These are phyloP conservation scores for Brachionichthys hirsutus DNA, from an alignment of 2,113 vertebrate species.

Conservation along the genomic window DNA sequence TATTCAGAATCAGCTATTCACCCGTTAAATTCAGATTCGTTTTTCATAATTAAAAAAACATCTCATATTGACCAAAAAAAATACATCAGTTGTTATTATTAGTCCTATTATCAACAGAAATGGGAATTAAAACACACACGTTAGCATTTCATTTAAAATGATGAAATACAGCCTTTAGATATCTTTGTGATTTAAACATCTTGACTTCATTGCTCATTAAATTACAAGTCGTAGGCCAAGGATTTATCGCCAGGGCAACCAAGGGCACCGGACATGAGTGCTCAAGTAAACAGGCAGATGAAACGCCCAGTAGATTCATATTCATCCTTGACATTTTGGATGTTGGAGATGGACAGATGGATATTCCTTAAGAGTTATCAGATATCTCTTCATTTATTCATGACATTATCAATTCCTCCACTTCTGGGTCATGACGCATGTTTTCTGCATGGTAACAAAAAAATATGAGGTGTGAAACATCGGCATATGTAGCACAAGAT, in stretches of 20 bases:
- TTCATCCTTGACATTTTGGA: constrained; percentile 68
- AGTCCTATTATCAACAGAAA: no score
- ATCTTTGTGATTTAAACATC: constrained; percentile 19
- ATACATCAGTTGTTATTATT: no score
- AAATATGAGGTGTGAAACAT: no score
- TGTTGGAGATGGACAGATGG: constrained; percentile 31
- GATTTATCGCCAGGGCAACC: constrained; percentile 69
- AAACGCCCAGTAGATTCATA: constrained; percentile 48
- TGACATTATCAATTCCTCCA: background rate
- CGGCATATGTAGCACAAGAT: no score
- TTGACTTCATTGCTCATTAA: constrained; percentile 25
- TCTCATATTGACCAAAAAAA: background rate
- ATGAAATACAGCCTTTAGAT: background rate
- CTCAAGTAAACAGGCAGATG: constrained; percentile 45
- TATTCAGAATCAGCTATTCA: no score
- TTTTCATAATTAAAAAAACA: background rate
- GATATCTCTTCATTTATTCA: constrained; percentile 36
- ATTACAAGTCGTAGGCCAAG: constrained; percentile 39
- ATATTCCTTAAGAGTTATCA: constrained; percentile 28
- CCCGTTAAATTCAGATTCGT: background rate
- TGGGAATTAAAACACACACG: no score
- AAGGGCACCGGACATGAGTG: constrained; percentile 55
- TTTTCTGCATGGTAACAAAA: background rate
- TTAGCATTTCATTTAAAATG: no score
- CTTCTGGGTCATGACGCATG: background rate